These are phyloP conservation scores for Drosophila subobscura DNA, from an alignment of 1,140 invertebrate genomes.

Conservation along the genomic window DNA sequence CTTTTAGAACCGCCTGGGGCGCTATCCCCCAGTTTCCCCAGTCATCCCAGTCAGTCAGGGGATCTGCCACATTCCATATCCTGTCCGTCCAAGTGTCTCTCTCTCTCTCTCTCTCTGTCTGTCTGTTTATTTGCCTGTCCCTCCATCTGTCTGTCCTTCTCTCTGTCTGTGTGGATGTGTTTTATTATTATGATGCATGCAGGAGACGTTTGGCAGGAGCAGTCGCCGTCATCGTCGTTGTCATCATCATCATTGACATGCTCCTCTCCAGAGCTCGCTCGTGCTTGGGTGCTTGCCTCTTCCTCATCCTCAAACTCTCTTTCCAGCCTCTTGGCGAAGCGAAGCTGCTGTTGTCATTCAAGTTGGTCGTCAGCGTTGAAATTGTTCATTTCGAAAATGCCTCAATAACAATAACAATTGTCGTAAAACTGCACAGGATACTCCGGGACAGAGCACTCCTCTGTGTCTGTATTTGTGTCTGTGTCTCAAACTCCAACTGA, in stretches of 20 bases:
- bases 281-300: constrained; percentile 24
- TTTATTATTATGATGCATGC: constrained; percentile 81
- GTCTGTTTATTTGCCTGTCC: constrained; percentile 54
- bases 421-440: constrained; percentile 81
- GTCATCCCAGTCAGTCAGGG: constrained; percentile 27
- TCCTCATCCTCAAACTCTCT: constrained; percentile 8
- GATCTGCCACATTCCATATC: constrained; percentile 56
- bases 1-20: constrained; percentile 78
- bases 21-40: constrained; percentile 47
- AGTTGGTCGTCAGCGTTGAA: constrained; percentile 73
- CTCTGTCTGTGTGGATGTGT: constrained; percentile 61
- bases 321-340: constrained; percentile 3
- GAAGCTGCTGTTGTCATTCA: constrained; percentile 68
- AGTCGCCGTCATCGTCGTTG: constrained; percentile 27
- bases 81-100: constrained; percentile 52
- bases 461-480: constrained; percentile 23
- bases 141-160: constrained; percentile 14
- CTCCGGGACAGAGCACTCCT: constrained; percentile 21
- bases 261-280: constrained; percentile 36
- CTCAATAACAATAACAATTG: constrained; percentile 83
- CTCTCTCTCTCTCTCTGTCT: constrained; percentile 1
- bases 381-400: constrained; percentile 83
- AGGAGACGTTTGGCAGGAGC: constrained; percentile 53
- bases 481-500: constrained; percentile 23
- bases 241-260: constrained; percentile 72